phyloP scores from a whole-genome alignment of 2,888 invertebrate genomes.

The Thera britannica region DNA sequence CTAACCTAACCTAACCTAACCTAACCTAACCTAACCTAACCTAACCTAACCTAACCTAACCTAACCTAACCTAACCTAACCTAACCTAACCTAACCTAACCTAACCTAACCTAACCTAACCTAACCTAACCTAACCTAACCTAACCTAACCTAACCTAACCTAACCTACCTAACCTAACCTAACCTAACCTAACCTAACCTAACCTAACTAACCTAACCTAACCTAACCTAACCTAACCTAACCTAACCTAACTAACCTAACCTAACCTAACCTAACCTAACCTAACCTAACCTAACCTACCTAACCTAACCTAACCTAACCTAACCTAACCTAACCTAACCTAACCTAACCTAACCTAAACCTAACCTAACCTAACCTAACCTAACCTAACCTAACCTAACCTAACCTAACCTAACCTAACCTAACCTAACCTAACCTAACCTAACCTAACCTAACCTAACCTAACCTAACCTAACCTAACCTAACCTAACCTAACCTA shows the following conservation, averaged over 20 bases:
- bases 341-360: slow-evolving; percentile 12
- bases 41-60: too few relatives aligned
- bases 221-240: slow-evolving; percentile 12
- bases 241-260: slow-evolving; percentile 11
- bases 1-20: too few relatives aligned
- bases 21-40: too few relatives aligned
- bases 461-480: slow-evolving; percentile 11
- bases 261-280: slow-evolving; percentile 11
- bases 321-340: slow-evolving; percentile 7
- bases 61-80: too few relatives aligned
- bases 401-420: slow-evolving; percentile 11
- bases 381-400: slow-evolving; percentile 11
- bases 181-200: slow-evolving; percentile 24
- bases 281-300: too few relatives aligned
- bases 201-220: slow-evolving; percentile 11
- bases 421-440: slow-evolving; percentile 11
- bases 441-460: slow-evolving; percentile 11
- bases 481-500: slow-evolving; percentile 24
- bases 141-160: slow-evolving; percentile 34
- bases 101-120: slow-evolving; percentile 11
- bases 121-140: slow-evolving; percentile 34
- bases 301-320: slow-evolving; percentile 11
- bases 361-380: slow-evolving; percentile 11
- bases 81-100: slow-evolving; percentile 11
- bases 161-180: too few relatives aligned